Base-by-base conservation (phyloP, 2,888 invertebrate species). In the Molorchus minor region DNA sequence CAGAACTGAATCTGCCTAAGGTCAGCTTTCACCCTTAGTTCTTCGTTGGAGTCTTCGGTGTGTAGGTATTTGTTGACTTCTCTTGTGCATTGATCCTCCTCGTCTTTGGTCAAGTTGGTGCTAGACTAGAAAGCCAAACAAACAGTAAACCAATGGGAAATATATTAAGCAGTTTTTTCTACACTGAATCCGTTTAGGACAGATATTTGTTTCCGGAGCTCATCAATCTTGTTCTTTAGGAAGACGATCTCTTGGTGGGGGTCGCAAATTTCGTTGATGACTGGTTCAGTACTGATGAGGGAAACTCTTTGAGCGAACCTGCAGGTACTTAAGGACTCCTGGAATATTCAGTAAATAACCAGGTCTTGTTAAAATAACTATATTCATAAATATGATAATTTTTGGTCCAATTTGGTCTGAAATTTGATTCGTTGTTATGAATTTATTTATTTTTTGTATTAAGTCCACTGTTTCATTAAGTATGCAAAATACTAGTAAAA, bases 291-390 rank as follows among this genome's bases (percentile, higher is more conserved):
- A 49, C 72, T 80, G 12, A 85, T 79, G 36, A 82, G 67, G 2
- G 84, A 82, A 2, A 85, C 85, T 62, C 84, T 76, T 67, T 84
- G 84, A 2, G 85, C 81, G 69, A 85, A 85, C 72, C 81, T 80
- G 66, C 84, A 85, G 20, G 84, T 84, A 21, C 84, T 82, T 62
- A 85, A 71, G 2, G 84, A 82, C 77, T 85, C 85, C 84, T 84
- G 65, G 43, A 44, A 54, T 35, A 29, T 16, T 16, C 1, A 20
- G n/a, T n/a, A n/a, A n/a, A n/a, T n/a, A n/a, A n/a, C n/a, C n/a
- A n/a, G n/a, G n/a, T n/a, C n/a, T n/a, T n/a, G n/a, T n/a, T n/a
- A n/a, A n/a, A n/a, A n/a, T n/a, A n/a, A n/a, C n/a, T n/a, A n/a
- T n/a, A n/a, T n/a, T n/a, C n/a, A n/a, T n/a, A n/a, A n/a, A n/a